Base-by-base conservation (phyloP, 1,140 invertebrate genomes). In the Dreissena rostriformis region DNA sequence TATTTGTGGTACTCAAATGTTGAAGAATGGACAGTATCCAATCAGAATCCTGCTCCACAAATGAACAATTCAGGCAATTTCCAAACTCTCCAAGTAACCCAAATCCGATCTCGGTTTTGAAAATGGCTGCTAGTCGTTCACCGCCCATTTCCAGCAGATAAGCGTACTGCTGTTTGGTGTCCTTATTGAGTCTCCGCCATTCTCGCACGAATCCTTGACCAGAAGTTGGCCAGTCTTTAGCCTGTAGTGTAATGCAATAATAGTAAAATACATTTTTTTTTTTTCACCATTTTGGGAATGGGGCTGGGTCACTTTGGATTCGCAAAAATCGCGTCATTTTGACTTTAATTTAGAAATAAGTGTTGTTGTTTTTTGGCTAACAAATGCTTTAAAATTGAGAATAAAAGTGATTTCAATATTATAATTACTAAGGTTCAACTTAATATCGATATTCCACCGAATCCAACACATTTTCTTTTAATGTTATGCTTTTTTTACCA, bases 21-120 rank as follows among this genome's bases (percentile, higher is more conserved):
- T 61, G 26, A 17, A 84, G 75, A 22, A 84, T 70, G 19, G 12
- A 49, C 19, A 78, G 8, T 22, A 84, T 57, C 11, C 4, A 4
- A 6, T 26, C 24, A 24, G n/a, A 26, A 63, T 84, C 66, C 39
- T 70, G 7, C 29, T 77, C 55, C 8, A 19, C 65, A 22, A 84
- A 57, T 61, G 70, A 65, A 71, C 74, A 77, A 29, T 84, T 61
- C n/a, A 84, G n/a, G 70, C 74, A 77, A 67, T 53, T 51, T 49
- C 28, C 55, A 71, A 84, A 77, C 12, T 84, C 82, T 11, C 82
- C 82, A 17, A 84, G 82, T 26, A 84, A 68, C 24, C 82, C 82
- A 78, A 84, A 84, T 0, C 82, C 82, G 28, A 84, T 84, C 63
- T 84, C 82, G 19, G 66, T n/a, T 57, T 84, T 84, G 65, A 84